A percentile compares a stretch with the other conserved stretches of the same genome.
Conservation (phyloP, 2,797 vertebrate genomes). For the Protonibea diacanthus region DNA sequence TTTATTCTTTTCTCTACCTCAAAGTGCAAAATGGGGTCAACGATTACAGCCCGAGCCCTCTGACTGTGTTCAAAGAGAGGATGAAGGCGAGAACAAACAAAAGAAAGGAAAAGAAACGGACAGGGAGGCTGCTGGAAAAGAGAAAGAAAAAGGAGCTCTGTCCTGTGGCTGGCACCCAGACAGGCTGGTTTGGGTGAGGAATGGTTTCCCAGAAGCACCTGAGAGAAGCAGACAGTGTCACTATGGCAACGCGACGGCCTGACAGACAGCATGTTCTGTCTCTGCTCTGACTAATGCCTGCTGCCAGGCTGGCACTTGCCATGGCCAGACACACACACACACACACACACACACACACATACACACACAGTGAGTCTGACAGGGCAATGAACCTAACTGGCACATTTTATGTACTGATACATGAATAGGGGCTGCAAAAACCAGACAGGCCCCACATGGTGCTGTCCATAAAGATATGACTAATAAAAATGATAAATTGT, state of each 20-base stretch:
- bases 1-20: constrained; percentile 31
- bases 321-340: constrained; percentile 58
- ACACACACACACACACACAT: constrained; percentile 21
- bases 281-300: constrained; percentile 84
- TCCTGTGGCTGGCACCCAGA: constrained; percentile 73
- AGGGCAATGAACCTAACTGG: constrained; percentile 47
- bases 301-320: constrained; percentile 81
- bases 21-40: constrained; percentile 52
- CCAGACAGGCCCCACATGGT: constrained; percentile 55
- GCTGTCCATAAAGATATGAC: constrained; percentile 35
- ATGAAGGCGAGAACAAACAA: constrained; percentile 46
- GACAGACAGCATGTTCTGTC: constrained; percentile 86
- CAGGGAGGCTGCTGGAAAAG: constrained; percentile 43
- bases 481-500: constrained; percentile 12
- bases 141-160: constrained; percentile 52
- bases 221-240: constrained; percentile 81
- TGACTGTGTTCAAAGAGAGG: constrained; percentile 58
- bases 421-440: constrained; percentile 51
- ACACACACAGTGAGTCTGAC: constrained; percentile 36
- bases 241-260: constrained; percentile 78
- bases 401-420: constrained; percentile 58
- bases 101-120: constrained; percentile 43
- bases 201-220: constrained; percentile 83
- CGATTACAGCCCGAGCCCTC: constrained; percentile 33
- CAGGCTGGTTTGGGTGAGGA: constrained; percentile 76